Percentiles rank a stretch among this genome's conserved stretches.
Evolutionary conservation across 2,888 invertebrate genomes (phyloP).

Genomic region (Clivina fossor): DNA sequence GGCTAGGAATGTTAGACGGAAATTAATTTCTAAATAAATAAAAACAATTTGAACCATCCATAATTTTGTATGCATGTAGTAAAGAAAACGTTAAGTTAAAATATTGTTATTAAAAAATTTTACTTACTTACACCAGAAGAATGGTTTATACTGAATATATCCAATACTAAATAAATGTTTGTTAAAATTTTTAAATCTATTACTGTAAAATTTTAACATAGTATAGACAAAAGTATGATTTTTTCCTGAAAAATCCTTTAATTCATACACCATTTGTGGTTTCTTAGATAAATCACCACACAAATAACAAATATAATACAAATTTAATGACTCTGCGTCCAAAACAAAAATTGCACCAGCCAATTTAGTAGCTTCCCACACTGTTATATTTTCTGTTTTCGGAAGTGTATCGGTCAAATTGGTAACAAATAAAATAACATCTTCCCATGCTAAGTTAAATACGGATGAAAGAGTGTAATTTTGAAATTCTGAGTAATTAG

Average conservation of each 20-base stretch:
- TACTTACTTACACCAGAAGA: conserved; percentile 26
- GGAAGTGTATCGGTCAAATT: conserved; percentile 1
- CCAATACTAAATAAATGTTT: conserved; percentile 14
- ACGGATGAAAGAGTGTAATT: conserved; percentile 3
- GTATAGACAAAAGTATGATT: conserved; percentile 7
- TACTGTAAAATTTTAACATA: not conserved
- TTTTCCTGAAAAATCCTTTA: not conserved
- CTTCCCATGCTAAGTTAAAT: no score
- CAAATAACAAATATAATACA: conserved; percentile 16
- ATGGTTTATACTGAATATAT: conserved; percentile 10
- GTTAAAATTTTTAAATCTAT: conserved; percentile 19
- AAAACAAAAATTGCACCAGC: conserved; percentile 17
- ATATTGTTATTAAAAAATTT: no score
- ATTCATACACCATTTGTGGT: not conserved
- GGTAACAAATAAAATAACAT: conserved; percentile 16
- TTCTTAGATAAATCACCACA: conserved; percentile 1
- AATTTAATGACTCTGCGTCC: not conserved
- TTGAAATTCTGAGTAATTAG: conserved; percentile 15
- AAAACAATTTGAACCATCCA: no score
- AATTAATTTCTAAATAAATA: no score
- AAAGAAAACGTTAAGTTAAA: no score
- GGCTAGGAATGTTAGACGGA: no score
- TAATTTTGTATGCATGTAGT: no score
- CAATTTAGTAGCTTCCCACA: not conserved
- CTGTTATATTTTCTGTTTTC: not conserved